Conservation (phyloP, 1,140 invertebrate species). For the Vanessa atalanta region DNA sequence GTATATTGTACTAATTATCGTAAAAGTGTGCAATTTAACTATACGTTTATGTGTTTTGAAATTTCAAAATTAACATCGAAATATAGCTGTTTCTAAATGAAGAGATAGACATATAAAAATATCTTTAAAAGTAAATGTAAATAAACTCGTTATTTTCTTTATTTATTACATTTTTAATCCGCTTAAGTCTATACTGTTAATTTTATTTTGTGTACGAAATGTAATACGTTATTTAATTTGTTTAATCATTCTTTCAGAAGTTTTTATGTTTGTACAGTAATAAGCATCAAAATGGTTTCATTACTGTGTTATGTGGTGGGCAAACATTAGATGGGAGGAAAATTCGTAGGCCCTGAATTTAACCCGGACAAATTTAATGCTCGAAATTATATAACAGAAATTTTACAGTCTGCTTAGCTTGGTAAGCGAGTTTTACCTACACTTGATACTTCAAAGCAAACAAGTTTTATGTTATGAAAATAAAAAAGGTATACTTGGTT, state of each 20-base stretch:
- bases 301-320: constrained; percentile 20
- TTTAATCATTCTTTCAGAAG: background rate
- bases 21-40: too few species aligned
- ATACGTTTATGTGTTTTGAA: too few species aligned
- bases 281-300: constrained; percentile 17
- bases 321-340: constrained; percentile 9
- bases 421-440: constrained; percentile 5
- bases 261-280: constrained; percentile 16
- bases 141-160: too few species aligned
- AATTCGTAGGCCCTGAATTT: constrained; percentile 4
- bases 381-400: constrained; percentile 14
- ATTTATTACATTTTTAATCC: too few species aligned
- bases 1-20: too few species aligned
- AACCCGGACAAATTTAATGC: constrained; percentile 9
- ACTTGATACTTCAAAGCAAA: background rate
- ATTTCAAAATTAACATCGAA: too few species aligned
- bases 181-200: too few species aligned
- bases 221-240: background rate
- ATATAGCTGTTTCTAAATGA: too few species aligned
- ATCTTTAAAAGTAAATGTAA: too few species aligned
- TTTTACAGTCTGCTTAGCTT: constrained; percentile 9
- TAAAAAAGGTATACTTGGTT: background rate
- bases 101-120: too few species aligned
- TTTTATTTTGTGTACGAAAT: too few species aligned
- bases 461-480: background rate